Evolutionary conservation across 2,888 invertebrate species (phyloP).

Genomic region (Mylabris sibirica): DNA sequence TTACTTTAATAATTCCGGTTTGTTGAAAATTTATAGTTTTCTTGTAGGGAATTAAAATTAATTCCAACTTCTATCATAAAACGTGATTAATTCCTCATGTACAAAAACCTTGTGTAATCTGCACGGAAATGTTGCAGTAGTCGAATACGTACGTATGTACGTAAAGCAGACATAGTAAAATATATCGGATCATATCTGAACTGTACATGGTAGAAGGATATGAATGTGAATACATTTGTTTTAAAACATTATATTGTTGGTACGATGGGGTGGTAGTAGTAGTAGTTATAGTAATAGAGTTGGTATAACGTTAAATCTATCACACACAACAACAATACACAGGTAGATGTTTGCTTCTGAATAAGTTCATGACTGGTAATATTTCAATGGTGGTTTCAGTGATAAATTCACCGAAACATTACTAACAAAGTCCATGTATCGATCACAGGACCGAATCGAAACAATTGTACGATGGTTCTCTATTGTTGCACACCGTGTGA

Average conservation of each 20-base stretch:
- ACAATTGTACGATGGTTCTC: neutral
- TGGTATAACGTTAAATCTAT: neutral
- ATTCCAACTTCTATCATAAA: conserved; percentile 6
- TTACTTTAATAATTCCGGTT: neutral
- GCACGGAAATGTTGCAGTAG: neutral
- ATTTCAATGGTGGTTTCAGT: conserved; percentile 29
- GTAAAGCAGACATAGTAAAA: conserved; percentile 18
- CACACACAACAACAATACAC: conserved; percentile 4
- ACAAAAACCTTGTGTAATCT: conserved; percentile 12
- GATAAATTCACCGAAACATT: conserved; percentile 8
- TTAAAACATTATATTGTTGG: conserved; percentile 27
- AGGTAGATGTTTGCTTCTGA: conserved; percentile 31
- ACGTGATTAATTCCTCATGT: conserved; percentile 5
- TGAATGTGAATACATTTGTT: conserved; percentile 26
- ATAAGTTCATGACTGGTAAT: conserved; percentile 41
- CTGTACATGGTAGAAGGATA: conserved; percentile 24
- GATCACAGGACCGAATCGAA: neutral
- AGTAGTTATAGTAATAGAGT: too few relatives aligned
- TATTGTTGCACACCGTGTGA: neutral
- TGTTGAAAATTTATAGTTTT: neutral
- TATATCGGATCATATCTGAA: conserved; percentile 30
- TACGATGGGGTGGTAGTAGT: neutral
- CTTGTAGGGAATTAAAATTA: conserved; percentile 4
- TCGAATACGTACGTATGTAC: neutral
- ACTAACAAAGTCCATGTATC: neutral